Evolutionary conservation across 2,888 invertebrate species (phyloP), one percentile per base, ranked within the genome.

Genomic region (Cataglyphis cursor): DNA sequence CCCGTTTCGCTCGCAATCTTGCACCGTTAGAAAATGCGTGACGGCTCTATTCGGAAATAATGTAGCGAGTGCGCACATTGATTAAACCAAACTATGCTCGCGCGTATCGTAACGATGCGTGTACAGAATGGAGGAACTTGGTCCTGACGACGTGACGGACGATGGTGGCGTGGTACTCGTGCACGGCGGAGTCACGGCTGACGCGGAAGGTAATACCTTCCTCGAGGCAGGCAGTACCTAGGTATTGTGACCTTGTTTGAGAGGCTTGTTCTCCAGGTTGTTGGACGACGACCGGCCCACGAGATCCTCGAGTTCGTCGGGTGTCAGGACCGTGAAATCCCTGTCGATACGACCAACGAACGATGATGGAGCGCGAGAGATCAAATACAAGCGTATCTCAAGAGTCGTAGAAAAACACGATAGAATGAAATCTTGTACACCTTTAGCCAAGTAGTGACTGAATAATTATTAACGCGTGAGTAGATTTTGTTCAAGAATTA

Each of bases 261-360:
- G 95, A 90, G 93, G 93, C 21, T 96, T 96, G 89, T 95, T 95
- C 91, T 96, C 96, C 91, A 95, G 95, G 70, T 95, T 93, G 51
- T 95, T 78, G 65, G 91, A 91, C 66, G 93, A 93, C 75, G 87
- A 95, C 93, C 82, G 96, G 84, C 96, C 96, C 85, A 96, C 96
- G 80, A 96, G 95, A 61, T 95, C 95, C 92, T 96, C 96, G 81
- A 96, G 94, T 91, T 97, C 96, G 44, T 96, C 96, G 1, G 96
- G 95, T 75, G 96, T 96, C 48, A 96, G 95, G 5, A 96, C 94
- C 28, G 94, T 94, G 86, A 94, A 94, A 87, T 94, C 94, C 87
- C 94, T 94, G 90, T 21, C 41, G 6, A 61, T 0, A 24, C 21
- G 51, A 54, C 38, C 9, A 41, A 48, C 48, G 48, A n/a, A 41